Base-by-base conservation (phyloP, 2,888 invertebrate genomes). In the Clitarchus hookeri region DNA sequence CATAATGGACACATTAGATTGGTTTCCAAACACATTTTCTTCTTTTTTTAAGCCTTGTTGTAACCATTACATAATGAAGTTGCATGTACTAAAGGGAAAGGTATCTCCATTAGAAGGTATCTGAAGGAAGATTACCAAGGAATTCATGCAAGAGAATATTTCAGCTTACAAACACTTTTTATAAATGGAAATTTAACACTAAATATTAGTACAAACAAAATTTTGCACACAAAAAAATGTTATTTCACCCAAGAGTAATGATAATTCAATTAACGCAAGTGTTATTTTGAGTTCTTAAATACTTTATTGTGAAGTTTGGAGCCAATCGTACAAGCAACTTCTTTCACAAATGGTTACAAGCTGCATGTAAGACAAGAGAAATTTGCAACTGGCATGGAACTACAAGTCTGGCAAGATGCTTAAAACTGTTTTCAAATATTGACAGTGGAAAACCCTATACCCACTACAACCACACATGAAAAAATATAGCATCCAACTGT, bases 1-100 rank as follows among this genome's bases (percentile, higher is more conserved):
- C 36, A 82, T 82, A 82, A 82, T 82, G 44, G 82, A 82, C 82
- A 27, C 36, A 12, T 82, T 82, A 82, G 82, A 82, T 0, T 44
- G 44, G 82, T 82, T 82, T 82, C 26, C 82, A 82, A 82, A 82
- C 82, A 36, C 23, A 36, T 82, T 82, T 80, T 82, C n/a, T 82
- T 1, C 1, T 82, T 27, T 82, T 82, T 82, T 82, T 23, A 82
- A 82, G 44, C 16, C 65, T 65, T 65, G n/a, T n/a, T 23, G 65
- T 23, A 65, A 65, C 65, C 65, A 65, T n/a, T 65, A 65, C 65
- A 65, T 1, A 65, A 65, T 65, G 11, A 65, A 65, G 11, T 65
- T 65, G 65, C 65, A 65, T n/a, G 65, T n/a, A 65, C 65, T 65
- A 23, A 65, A 65, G 65, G 19, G 1, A 12, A 19, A 23, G 8